Evolutionary conservation across 64 coral and sea anemone species (phyloP).

Genomic region (Astreopora myriophthalma): DNA sequence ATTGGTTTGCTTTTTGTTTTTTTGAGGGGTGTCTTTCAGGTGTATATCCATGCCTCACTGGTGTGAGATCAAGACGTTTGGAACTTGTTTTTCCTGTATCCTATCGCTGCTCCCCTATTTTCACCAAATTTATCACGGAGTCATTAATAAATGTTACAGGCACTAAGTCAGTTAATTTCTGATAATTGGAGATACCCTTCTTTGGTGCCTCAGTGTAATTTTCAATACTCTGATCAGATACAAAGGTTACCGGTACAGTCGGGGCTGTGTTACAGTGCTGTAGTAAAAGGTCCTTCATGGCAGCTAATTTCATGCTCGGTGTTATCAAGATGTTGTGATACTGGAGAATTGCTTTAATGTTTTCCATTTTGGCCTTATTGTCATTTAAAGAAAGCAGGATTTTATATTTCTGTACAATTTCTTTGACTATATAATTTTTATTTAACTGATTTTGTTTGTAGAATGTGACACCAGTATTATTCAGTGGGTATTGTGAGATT

Average conservation of each 20-base stretch:
- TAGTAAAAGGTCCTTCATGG: constrained; percentile 1
- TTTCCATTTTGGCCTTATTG: neutral
- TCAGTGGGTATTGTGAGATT: neutral
- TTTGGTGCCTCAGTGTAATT: neutral
- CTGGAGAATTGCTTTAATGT: constrained; percentile 9
- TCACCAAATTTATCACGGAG: neutral
- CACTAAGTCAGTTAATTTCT: neutral
- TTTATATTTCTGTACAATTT: neutral
- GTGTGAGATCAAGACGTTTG: neutral
- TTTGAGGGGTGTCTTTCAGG: constrained; percentile 46
- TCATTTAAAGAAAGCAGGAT: neutral
- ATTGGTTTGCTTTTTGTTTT: neutral
- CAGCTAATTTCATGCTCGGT: constrained; percentile 17
- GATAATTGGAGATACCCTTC: neutral
- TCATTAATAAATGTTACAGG: constrained; percentile 17
- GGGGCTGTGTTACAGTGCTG: constrained; percentile 27
- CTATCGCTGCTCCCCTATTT: neutral
- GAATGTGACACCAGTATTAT: too few relatives aligned
- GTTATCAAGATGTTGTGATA: neutral
- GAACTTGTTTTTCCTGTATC: neutral
- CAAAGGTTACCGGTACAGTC: constrained; percentile 9
- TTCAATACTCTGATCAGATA: constrained; percentile 25
- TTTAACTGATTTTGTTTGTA: neutral
- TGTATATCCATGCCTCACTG: constrained; percentile 22
- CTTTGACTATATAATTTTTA: neutral